Conservation (phyloP, 2,797 vertebrate species). For the Anas flavirostris region DNA sequence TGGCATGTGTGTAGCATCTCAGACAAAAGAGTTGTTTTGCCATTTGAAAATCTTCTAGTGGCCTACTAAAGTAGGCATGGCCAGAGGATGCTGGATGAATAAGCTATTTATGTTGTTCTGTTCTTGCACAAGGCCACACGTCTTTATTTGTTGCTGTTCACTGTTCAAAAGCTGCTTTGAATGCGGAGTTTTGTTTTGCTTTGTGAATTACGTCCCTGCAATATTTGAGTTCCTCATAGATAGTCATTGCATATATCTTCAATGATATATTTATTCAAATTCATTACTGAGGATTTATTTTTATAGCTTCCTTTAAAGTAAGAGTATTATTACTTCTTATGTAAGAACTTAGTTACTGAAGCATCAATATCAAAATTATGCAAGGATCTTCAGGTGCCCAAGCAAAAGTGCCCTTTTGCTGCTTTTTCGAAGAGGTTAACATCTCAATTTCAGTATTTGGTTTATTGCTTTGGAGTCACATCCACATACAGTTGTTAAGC, state of each 20-base stretch:
- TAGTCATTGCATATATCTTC: background rate
- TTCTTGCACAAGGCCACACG: fast-evolving
- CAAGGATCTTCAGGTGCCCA: background rate
- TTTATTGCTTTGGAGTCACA: background rate
- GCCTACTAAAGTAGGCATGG: background rate
- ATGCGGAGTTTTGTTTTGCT: background rate
- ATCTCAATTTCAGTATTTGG: background rate
- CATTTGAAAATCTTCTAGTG: background rate
- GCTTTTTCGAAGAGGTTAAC: fast-evolving
- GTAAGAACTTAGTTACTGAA: background rate
- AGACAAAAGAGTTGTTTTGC: background rate
- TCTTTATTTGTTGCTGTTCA: background rate
- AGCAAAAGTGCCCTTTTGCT: background rate
- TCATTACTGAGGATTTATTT: background rate
- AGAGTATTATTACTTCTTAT: background rate
- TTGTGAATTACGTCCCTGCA: background rate
- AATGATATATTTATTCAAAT: background rate
- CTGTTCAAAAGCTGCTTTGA: background rate
- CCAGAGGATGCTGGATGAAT: background rate
- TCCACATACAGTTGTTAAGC: background rate
- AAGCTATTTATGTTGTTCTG: background rate
- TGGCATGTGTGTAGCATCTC: background rate
- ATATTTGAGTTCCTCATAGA: background rate
- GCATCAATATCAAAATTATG: background rate
- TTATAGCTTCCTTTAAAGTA: background rate